Evolutionary conservation across 2,888 invertebrate genomes (phyloP).

Genomic region (Volucella zonaria): DNA sequence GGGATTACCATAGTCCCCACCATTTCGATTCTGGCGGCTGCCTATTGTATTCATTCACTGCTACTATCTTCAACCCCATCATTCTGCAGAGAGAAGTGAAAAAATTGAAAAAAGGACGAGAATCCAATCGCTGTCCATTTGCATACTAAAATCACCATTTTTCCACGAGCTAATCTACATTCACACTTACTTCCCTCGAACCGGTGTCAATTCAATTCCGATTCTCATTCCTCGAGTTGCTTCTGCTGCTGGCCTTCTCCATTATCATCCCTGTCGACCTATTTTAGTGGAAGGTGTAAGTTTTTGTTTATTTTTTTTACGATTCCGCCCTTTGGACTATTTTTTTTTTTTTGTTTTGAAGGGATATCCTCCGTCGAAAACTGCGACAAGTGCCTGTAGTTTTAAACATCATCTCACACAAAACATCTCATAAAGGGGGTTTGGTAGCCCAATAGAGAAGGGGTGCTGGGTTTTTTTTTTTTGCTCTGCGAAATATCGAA

Average conservation of each 20-base stretch:
- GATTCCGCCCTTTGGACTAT: constrained; percentile 15
- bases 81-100: constrained; percentile 23
- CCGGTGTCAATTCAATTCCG: constrained; percentile 71
- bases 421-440: constrained; percentile 6
- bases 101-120: constrained; percentile 58
- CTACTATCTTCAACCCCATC: constrained; percentile 33
- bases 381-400: constrained; percentile 49
- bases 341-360: constrained; percentile 10
- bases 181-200: constrained; percentile 67
- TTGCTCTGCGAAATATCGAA: constrained; percentile 33
- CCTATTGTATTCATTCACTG: constrained; percentile 58
- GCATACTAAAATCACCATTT: constrained; percentile 74
- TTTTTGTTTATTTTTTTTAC: constrained; percentile 5
- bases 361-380: constrained; percentile 32
- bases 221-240: constrained; percentile 51
- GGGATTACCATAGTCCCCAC: constrained; percentile 21
- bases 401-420: constrained; percentile 19
- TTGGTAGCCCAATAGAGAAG: not conserved
- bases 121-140: constrained; percentile 73
- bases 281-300: constrained; percentile 26
- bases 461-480: constrained; percentile 10
- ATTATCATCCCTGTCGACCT: not conserved
- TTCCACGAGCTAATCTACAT: constrained; percentile 73
- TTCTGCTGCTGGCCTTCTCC: not conserved
- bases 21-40: not conserved